Conservation (phyloP, 1,140 invertebrate species). For the Subanguina moxae region DNA sequence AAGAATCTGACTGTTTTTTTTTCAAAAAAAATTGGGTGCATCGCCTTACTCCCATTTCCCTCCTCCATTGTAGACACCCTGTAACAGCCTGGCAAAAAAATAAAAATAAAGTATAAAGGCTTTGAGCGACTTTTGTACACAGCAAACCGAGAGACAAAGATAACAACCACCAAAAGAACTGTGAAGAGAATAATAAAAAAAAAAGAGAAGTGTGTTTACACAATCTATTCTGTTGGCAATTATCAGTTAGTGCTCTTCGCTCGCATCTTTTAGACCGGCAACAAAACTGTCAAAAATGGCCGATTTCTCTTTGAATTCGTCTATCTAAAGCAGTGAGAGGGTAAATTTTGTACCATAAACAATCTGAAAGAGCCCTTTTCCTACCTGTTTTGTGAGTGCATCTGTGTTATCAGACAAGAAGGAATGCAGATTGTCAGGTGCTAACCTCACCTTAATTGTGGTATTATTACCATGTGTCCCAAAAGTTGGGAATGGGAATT, state of each 20-base stretch:
- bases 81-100: too few relatives aligned
- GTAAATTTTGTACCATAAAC: neutral
- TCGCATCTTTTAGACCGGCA: constrained; percentile 19
- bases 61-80: too few relatives aligned
- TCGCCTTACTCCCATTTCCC: too few relatives aligned
- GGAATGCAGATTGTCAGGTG: constrained; percentile 25
- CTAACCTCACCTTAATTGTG: constrained; percentile 10
- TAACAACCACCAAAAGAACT: neutral
- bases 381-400: constrained; percentile 24
- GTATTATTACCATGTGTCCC: too few relatives aligned
- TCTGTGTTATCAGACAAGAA: constrained; percentile 17
- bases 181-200: neutral
- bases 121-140: too few relatives aligned
- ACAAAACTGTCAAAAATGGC: constrained; percentile 30
- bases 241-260: constrained; percentile 3
- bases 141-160: too few relatives aligned
- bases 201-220: neutral
- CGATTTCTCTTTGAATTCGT: constrained; percentile 33
- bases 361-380: neutral
- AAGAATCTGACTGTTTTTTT: too few relatives aligned
- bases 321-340: constrained; percentile 28
- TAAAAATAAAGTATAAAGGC: too few relatives aligned
- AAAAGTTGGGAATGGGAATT: too few relatives aligned
- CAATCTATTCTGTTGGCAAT: neutral
- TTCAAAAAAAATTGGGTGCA: too few relatives aligned